phyloP scores from a whole-genome alignment of 2,113 vertebrate species.

The Phodopus roborovskii region DNA sequence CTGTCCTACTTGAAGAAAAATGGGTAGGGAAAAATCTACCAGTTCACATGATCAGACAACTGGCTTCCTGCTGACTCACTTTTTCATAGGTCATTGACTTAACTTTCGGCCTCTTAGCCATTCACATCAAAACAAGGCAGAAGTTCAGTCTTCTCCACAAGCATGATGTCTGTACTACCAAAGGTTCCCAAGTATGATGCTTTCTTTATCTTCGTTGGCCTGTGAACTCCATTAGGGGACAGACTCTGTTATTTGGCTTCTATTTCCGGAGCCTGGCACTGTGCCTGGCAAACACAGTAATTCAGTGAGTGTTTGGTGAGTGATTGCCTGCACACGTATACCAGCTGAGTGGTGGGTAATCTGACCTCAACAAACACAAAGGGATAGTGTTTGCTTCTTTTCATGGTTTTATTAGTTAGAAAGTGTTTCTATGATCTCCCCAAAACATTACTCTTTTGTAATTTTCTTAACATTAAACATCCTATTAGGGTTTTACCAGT shows the following conservation, averaged over 20 bases:
- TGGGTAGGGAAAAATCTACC: not conserved
- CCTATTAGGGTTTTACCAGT: not conserved
- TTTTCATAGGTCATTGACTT: not conserved
- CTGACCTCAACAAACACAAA: not conserved
- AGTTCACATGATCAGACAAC: not conserved
- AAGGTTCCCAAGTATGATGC: slow-evolving; percentile 14
- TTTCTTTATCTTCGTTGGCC: slow-evolving; percentile 17
- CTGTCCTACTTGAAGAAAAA: slow-evolving; percentile 48
- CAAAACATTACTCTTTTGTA: slow-evolving; percentile 33
- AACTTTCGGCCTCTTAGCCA: not conserved
- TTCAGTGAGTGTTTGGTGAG: slow-evolving; percentile 17
- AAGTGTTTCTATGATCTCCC: not conserved
- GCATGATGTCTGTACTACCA: not conserved
- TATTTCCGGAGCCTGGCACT: slow-evolving; percentile 65
- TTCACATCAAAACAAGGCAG: not conserved
- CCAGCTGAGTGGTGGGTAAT: not conserved
- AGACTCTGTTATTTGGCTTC: slow-evolving; percentile 44
- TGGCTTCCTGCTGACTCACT: not conserved
- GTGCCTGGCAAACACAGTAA: slow-evolving; percentile 54
- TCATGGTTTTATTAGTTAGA: slow-evolving; percentile 29
- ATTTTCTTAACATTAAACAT: slow-evolving; percentile 16
- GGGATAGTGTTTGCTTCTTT: slow-evolving; percentile 41
- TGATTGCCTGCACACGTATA: not conserved
- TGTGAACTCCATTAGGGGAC: slow-evolving; percentile 18
- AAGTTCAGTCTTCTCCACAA: not conserved